phyloP scores from a whole-genome alignment of 2,113 vertebrate species.

The crab-eating macaque (Macaca fascicularis) region DNA sequence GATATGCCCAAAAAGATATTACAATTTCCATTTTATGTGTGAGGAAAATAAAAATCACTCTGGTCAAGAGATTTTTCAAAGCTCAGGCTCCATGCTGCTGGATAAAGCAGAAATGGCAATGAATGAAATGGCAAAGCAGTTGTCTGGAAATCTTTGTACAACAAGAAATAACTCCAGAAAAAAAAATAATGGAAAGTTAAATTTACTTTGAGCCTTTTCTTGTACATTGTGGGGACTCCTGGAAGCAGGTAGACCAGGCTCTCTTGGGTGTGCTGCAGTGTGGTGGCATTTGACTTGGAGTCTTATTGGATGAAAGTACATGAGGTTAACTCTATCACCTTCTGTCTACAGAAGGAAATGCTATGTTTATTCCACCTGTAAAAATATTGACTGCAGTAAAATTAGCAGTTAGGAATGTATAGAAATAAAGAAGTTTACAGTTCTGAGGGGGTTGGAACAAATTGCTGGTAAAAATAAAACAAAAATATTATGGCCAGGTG shows the following conservation, averaged over 20 bases:
- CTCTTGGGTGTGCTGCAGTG: fast-evolving
- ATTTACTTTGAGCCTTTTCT: background rate
- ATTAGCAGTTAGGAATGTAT: background rate
- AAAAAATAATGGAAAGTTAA: background rate
- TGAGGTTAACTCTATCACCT: background rate
- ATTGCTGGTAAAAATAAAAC: background rate
- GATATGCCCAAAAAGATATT: background rate
- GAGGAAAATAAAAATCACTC: background rate
- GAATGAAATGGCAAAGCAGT: background rate
- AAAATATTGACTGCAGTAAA: background rate
- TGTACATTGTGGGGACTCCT: background rate
- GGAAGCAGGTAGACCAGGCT: background rate
- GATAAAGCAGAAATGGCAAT: background rate
- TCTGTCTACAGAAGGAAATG: background rate
- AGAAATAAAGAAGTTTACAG: background rate
- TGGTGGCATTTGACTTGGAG: background rate
- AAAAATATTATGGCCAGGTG: background rate
- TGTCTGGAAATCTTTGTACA: too few species aligned
- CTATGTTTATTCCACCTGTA: background rate
- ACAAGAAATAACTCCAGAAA: background rate
- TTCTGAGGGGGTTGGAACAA: fast-evolving
- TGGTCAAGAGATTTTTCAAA: background rate
- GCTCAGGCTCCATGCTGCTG: background rate
- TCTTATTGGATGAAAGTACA: background rate
- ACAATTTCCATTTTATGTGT: background rate